phyloP scores from a whole-genome alignment of 2,113 vertebrate species.

The Amblyornis subalaris region DNA sequence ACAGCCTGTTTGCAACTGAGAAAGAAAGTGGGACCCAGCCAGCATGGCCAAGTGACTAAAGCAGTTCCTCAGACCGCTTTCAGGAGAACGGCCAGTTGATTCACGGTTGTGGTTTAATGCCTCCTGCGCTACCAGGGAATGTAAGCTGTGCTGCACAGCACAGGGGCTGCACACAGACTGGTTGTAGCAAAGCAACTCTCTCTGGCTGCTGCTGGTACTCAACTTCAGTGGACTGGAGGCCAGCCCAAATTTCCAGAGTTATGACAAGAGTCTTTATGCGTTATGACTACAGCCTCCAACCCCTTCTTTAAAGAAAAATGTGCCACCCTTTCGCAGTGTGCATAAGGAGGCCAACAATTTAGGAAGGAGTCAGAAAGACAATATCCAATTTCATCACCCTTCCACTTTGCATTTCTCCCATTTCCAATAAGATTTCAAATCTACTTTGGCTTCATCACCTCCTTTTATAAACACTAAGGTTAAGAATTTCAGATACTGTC shows the following conservation, averaged over 20 bases:
- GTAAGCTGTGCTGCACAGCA: background rate
- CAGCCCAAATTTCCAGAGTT: background rate
- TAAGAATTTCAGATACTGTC: background rate
- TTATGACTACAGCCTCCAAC: background rate
- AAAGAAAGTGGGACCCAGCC: background rate
- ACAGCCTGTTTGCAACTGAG: background rate
- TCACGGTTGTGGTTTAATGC: background rate
- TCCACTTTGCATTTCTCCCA: background rate
- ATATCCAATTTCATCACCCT: background rate
- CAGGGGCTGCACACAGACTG: background rate
- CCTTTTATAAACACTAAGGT: background rate
- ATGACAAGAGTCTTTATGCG: background rate
- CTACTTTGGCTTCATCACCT: background rate
- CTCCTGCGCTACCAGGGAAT: background rate
- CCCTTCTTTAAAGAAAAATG: background rate
- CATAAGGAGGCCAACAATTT: background rate
- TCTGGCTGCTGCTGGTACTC: background rate
- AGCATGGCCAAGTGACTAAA: background rate
- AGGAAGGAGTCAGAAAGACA: background rate
- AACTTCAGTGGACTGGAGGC: fast-evolving
- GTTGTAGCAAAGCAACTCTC: background rate
- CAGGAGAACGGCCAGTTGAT: background rate
- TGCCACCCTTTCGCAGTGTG: background rate
- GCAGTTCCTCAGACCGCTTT: background rate
- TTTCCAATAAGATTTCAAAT: background rate